phyloP scores from a whole-genome alignment of 2,797 vertebrate genomes.

The Anableps anableps region DNA sequence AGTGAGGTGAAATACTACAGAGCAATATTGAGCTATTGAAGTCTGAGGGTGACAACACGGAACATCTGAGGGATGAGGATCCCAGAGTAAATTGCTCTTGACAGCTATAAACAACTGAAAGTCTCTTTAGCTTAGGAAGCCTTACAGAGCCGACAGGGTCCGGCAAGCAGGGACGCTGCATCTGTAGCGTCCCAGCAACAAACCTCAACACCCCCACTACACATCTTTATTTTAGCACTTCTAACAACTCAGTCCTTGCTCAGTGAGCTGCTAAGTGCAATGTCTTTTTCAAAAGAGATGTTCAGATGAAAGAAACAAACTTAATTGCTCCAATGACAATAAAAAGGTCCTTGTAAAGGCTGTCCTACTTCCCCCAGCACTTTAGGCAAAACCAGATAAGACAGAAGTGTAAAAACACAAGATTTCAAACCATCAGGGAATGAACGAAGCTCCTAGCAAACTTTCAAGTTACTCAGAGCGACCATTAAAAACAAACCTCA shows the following conservation, averaged over 20 bases:
- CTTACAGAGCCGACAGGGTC: slow-evolving; percentile 37
- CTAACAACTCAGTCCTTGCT: slow-evolving; percentile 48
- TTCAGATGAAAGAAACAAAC: slow-evolving; percentile 67
- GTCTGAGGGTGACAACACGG: background rate
- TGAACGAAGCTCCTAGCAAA: background rate
- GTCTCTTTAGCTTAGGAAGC: slow-evolving; percentile 36
- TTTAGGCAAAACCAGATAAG: slow-evolving; percentile 60
- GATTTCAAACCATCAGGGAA: background rate
- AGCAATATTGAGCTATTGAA: slow-evolving; percentile 21
- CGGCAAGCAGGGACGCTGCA: slow-evolving; percentile 26
- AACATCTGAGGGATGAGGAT: slow-evolving; percentile 11
- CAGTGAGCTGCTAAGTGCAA: slow-evolving; percentile 54
- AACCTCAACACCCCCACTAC: slow-evolving; percentile 7
- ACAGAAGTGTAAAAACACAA: background rate
- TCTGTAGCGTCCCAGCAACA: slow-evolving; percentile 57
- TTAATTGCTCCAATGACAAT: slow-evolving; percentile 75
- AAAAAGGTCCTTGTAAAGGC: slow-evolving; percentile 61
- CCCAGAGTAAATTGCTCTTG: slow-evolving; percentile 38
- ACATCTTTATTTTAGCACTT: slow-evolving; percentile 41
- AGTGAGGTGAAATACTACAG: slow-evolving; percentile 31
- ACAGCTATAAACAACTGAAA: slow-evolving; percentile 29
- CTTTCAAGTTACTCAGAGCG: slow-evolving; percentile 28
- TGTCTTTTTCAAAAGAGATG: slow-evolving; percentile 68
- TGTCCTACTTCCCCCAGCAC: slow-evolving; percentile 70
- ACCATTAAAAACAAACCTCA: slow-evolving; percentile 11